Conservation (phyloP, 2,797 vertebrate species). For the Sitta carolinensis region DNA sequence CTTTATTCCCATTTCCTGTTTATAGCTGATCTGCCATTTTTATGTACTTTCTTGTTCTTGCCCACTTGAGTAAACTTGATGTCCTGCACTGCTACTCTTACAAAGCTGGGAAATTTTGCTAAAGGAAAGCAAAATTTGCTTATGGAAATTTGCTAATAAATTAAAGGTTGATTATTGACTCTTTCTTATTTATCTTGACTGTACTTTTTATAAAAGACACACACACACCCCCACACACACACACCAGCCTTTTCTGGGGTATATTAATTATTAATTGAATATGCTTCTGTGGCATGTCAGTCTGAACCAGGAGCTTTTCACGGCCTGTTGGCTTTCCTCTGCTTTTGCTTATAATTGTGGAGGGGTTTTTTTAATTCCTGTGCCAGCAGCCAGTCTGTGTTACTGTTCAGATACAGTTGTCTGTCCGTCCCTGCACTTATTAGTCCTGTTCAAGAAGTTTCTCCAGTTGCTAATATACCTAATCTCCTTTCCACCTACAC, state of each 20-base stretch:
- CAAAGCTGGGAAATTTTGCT: neutral
- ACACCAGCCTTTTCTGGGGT: neutral
- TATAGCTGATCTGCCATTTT: neutral
- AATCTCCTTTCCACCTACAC: neutral
- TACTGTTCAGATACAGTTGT: neutral
- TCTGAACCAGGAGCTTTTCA: neutral
- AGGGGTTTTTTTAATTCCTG: neutral
- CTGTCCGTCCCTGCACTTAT: neutral
- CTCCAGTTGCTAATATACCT: neutral
- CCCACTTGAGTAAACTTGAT: neutral
- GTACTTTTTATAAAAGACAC: neutral
- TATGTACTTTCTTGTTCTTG: neutral
- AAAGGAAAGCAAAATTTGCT: neutral
- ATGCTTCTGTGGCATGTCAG: neutral
- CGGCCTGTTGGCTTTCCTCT: neutral
- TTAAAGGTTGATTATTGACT: neutral
- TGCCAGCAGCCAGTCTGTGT: neutral
- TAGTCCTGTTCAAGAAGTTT: neutral
- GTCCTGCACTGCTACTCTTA: neutral
- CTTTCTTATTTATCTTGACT: neutral
- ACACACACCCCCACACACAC: fast-evolving
- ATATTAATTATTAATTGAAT: neutral
- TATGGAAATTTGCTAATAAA: neutral
- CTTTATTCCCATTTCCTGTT: neutral
- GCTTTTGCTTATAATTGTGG: neutral